Conservation (phyloP, 2,797 vertebrate species). For the Aselliscus stoliczkanus region DNA sequence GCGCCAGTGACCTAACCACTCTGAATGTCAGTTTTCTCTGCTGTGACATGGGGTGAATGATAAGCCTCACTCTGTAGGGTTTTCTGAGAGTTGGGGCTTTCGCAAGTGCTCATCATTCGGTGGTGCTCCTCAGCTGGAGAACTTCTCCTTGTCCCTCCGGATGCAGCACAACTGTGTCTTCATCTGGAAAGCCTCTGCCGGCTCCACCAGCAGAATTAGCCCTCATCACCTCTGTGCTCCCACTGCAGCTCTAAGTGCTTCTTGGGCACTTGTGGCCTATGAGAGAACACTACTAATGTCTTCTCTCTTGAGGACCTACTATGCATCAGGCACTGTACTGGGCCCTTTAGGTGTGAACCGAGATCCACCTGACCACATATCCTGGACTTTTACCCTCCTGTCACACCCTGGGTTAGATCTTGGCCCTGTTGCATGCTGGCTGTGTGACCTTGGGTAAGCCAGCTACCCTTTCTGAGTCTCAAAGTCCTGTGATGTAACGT, state of each 20-base stretch:
- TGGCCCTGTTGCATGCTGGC: background rate
- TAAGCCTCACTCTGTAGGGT: rapidly evolving
- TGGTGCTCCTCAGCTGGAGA: background rate
- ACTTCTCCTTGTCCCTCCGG: background rate
- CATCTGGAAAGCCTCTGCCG: background rate
- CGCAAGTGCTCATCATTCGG: background rate
- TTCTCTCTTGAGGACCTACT: background rate
- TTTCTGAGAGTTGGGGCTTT: background rate
- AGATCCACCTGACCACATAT: background rate
- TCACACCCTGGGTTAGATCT: background rate
- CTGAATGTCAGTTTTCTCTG: background rate
- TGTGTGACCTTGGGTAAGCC: background rate
- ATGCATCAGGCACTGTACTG: background rate
- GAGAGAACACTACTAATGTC: background rate
- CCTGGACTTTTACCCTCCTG: background rate
- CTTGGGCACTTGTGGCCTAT: background rate
- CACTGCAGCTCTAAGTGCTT: background rate
- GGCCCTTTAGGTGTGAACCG: background rate
- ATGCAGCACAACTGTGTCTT: background rate
- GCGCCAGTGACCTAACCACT: background rate
- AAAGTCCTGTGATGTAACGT: too few relatives aligned
- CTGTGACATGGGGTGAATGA: background rate
- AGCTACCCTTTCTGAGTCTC: background rate
- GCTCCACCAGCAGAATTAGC: background rate
- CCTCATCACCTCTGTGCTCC: too few relatives aligned